Evolutionary conservation across 2,888 invertebrate genomes (phyloP).

Genomic region (Campoletis raptor): DNA sequence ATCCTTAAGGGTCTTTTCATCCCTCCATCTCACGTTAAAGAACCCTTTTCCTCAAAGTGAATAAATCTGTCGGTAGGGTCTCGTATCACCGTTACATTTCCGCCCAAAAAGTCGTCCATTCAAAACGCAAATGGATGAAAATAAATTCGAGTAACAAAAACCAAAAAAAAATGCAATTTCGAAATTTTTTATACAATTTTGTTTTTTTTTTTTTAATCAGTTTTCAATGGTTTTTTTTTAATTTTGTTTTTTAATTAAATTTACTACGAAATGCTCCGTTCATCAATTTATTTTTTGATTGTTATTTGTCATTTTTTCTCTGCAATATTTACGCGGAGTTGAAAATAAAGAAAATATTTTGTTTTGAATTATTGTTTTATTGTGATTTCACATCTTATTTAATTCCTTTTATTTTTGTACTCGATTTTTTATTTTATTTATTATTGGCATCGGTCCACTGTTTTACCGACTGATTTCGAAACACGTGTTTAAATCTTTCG

Average conservation of each 20-base stretch:
- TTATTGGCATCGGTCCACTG: conserved; percentile 15
- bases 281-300: not conserved
- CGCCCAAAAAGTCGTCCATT: not conserved
- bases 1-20: conserved; percentile 7
- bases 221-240: not conserved
- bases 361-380: not conserved
- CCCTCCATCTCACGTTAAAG: conserved; percentile 41
- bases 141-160: not conserved
- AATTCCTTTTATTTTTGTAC: not conserved
- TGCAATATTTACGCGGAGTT: not conserved
- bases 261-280: not conserved
- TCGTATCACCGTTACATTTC: conserved; percentile 52
- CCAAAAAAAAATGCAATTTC: not conserved
- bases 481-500: not conserved
- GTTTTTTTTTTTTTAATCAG: not conserved
- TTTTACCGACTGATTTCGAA: conserved; percentile 30
- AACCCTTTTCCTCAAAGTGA: conserved; percentile 53
- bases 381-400: not conserved
- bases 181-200: not conserved
- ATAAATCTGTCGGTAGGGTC: conserved; percentile 40
- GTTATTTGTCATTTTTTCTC: not conserved
- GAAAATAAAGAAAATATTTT: not conserved
- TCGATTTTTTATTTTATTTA: not conserved
- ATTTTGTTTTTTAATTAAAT: not conserved
- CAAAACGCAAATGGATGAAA: not conserved